Base-by-base conservation (phyloP, 2,797 vertebrate species). In the Hemibagrus guttatus region DNA sequence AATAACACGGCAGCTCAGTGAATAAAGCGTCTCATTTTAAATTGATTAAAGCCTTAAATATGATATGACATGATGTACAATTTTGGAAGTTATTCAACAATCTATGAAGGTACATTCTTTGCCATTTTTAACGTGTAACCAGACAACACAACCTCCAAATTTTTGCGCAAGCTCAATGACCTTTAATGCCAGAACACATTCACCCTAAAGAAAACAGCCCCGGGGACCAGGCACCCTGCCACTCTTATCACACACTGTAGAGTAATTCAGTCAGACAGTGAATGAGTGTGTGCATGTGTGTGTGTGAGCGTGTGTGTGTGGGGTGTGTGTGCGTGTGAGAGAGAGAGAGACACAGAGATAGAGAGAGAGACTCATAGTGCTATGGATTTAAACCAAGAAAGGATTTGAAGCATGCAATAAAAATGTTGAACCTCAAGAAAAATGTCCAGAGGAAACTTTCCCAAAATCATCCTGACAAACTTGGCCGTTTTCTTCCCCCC, bases 381-480 rank as follows among this genome's bases (percentile, higher is more conserved):
- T 14, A 63, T 63, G 58, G 13, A 7, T 59, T 59, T 80, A 80
- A 80, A 80, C 54, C 28, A 14, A 19, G 39, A 81, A 81, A n/a
- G 5, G 26, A 46, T 64, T 26, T 46, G 39, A 81, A 81, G 59
- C 23, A 19, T 81, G 13, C 79, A 64, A 46, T 28, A 52, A 52
- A 28, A 31, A 39, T 59, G 1, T 23, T 23, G 19, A 61, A 46
- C 31, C 63, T 21, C 3, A 6, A 68, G 21, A 69, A 54, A 54
- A 66, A 52, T 12, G 0, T 14, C 26, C 26, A 52, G 26, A 52
- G 1, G 81, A 87, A 93, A 95, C 95, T 95, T 93, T 96, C 95
- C 95, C 91, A 96, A 92, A 94, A 96, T 96, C 95, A 96, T 96
- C 91, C 88, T 93, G 89, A 85, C 84, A 83, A 89, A 90, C 92